A percentile compares a stretch with the other conserved stretches of the same genome.
phyloP scores from a whole-genome alignment of 2,797 vertebrate species.

The Girardinus metallicus region DNA sequence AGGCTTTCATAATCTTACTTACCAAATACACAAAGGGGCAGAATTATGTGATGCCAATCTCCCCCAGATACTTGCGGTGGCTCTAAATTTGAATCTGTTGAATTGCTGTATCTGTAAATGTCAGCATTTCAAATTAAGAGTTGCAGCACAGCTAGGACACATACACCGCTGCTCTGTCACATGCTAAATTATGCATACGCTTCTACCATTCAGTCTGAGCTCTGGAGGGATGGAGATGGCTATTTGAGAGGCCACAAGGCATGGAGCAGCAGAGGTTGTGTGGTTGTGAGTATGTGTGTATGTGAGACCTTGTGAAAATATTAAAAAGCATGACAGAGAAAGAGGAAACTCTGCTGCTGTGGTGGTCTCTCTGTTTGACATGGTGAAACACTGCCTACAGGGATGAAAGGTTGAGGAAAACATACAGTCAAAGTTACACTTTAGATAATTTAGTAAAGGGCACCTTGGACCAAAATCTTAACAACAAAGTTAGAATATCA shows the following conservation, averaged over 20 bases:
- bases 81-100: not conserved
- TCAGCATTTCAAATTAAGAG: constrained; percentile 32
- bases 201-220: constrained; percentile 46
- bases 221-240: constrained; percentile 40
- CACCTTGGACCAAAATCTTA: constrained; percentile 3
- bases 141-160: constrained; percentile 38
- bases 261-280: constrained; percentile 19
- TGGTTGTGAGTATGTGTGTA: constrained; percentile 5
- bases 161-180: constrained; percentile 40
- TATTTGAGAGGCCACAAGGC: constrained; percentile 50
- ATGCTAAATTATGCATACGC: constrained; percentile 66
- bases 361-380: constrained; percentile 16
- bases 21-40: not conserved
- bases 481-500: not conserved
- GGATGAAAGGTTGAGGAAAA: constrained; percentile 9
- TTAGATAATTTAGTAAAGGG: constrained; percentile 3
- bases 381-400: constrained; percentile 17
- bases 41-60: not conserved
- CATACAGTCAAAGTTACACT: not conserved
- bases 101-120: constrained; percentile 25
- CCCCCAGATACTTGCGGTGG: not conserved
- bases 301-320: constrained; percentile 1
- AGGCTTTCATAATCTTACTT: not conserved
- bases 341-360: not conserved
- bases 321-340: not conserved